Base-by-base conservation (phyloP, 2,888 invertebrate genomes). In the Abscondita cerata region DNA sequence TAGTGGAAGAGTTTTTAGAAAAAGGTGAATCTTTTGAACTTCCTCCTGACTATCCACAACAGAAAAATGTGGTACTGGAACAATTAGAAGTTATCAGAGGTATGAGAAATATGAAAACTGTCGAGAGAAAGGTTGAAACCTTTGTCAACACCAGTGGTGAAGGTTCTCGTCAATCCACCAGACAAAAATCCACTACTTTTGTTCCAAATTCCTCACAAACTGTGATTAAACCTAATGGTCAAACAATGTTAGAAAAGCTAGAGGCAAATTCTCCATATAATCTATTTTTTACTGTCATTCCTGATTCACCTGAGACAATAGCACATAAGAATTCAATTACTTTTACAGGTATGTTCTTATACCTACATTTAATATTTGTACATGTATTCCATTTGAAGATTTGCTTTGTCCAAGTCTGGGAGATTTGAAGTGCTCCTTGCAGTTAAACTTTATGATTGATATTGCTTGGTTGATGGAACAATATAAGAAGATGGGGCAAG, bases 401-500 rank as follows among this genome's bases (percentile, higher is more conserved):
- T 83, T 94, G n/a, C 79, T 94, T 2, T 92, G 93, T 72, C 83
- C 83, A 5, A 91, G 91, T 74, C 81, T 94, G 2, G 94, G 94
- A 0, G 86, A 87, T 59, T 80, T 95, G 3, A 88, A 88, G 68
- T 84, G 86, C 41, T 89, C 90, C 0, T 80, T 92, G n/a, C 94
- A 97, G 81, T 90, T 97, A 19, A 97, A 95, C 79, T 97, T 94
- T 73, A 93, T 96, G 92, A 90, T 96, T 36, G 95, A 97, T 71
- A 84, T 93, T 8, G 90, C 90, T 0, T 98, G 96, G 95, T 78
- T 97, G 0, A 82, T 95, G 57, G 89, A 92, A 0, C 94, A 96
- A 72, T 96, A 96, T 73, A 85, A 88, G 72, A 88, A 88, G 71
- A 90, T 89, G 53, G 90, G 90, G 53, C 87, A 90, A 72, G 84